Conservation (phyloP, 2,888 invertebrate species). For the Neuroscelio doddi region DNA sequence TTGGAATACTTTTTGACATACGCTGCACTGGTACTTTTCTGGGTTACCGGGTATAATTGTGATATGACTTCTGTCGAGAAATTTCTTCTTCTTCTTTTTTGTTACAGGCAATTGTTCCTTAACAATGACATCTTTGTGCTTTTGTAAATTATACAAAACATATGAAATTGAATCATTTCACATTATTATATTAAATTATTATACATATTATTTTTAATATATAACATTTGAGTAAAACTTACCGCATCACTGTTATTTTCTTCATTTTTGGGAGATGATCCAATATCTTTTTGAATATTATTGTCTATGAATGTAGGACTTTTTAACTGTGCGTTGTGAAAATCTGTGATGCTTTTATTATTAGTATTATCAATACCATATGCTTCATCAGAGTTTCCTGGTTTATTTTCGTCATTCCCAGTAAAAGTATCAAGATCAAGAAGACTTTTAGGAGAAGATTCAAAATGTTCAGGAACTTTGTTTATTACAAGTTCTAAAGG, state of each 20-base stretch:
- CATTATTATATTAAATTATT: too few species aligned
- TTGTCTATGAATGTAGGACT: too few species aligned
- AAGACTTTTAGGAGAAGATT: constrained; percentile 6
- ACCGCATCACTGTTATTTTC: too few species aligned
- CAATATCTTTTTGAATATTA: too few species aligned
- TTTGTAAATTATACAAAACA: not conserved
- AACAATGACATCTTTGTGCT: not conserved
- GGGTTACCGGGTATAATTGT: constrained; percentile 71
- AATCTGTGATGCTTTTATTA: too few species aligned
- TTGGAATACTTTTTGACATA: constrained; percentile 80
- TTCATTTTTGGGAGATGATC: too few species aligned
- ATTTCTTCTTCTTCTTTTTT: constrained; percentile 14
- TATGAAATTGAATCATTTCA: too few species aligned
- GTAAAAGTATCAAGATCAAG: not conserved
- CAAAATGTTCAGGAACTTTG: constrained; percentile 10
- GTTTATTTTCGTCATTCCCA: constrained; percentile 4
- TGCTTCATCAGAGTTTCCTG: constrained; percentile 4
- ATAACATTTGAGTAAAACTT: too few species aligned
- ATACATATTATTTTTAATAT: too few species aligned
- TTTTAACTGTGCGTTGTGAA: too few species aligned
- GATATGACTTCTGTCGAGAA: constrained; percentile 62
- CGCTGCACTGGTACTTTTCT: constrained; percentile 77
- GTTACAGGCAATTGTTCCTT: not conserved
- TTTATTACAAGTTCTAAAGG: constrained; percentile 24
- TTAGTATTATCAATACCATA: not conserved